Evolutionary conservation across 1,140 invertebrate genomes (phyloP), one percentile per base, ranked within the genome.

Genomic region (Cylas formicarius): DNA sequence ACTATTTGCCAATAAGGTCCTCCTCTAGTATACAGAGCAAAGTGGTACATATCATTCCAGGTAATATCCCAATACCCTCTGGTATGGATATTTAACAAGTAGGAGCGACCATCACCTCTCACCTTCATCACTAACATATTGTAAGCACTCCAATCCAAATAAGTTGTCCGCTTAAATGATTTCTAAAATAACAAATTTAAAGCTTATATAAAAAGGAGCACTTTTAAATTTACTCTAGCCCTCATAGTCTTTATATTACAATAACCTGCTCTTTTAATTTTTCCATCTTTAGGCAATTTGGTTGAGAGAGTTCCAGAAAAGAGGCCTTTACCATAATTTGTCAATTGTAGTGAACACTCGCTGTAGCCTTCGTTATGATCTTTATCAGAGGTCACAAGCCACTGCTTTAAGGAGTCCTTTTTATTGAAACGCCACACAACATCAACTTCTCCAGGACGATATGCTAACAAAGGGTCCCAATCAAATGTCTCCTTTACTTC

Each of bases 1-100:
- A 82, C 76, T 43, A 81, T 69, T 72, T 97, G 93, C 94, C 94
- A 97, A 63, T 97, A 95, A 6, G 94, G 94, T 0, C 94, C 94
- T 29, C 94, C 94, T 68, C 90, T 77, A 0, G 94, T 98, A 61
- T 81, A 90, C 0, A 97, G 60, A 0, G 82, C 72, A 69, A 82
- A 96, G 55, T 79, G 72, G 63, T 82, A 91, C 11, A 84, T 72
- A 68, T 96, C 87, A 63, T 90, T 82, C 82, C 84, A 92, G 9
- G 71, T 71, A 7, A 93, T 62, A 64, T 96, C 90, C 57, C 75
- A 85, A 37, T 76, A 74, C 9, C 80, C 80, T 48, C 76, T 72
- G 0, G 73, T 75, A 24, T 74, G 69, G 33, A 97, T 65, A 66
- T 87, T 88, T 13, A 97, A 58, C 47, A 82, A 62, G 63, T 97